Evolutionary conservation across 2,888 invertebrate genomes (phyloP).

Genomic region (Eucriotettix oculatus): DNA sequence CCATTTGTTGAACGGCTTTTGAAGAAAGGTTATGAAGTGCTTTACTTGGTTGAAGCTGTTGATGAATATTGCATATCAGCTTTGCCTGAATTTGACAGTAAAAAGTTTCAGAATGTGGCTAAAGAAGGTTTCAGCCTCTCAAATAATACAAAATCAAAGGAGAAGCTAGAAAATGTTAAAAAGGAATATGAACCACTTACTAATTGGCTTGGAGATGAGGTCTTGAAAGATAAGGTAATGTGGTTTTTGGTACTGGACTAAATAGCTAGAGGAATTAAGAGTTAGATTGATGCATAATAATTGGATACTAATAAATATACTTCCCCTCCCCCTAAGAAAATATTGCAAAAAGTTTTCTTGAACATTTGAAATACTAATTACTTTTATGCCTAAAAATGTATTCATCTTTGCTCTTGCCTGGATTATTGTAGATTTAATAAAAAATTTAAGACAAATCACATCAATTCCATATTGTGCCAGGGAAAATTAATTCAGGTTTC

Average conservation of each 20-base stretch:
- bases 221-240: conserved; percentile 52
- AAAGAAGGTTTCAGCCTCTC: conserved; percentile 89
- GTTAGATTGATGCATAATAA: no score
- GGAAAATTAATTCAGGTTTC: no score
- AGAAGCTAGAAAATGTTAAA: conserved; percentile 58
- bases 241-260: no score
- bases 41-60: conserved; percentile 89
- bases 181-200: conserved; percentile 74
- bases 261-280: no score
- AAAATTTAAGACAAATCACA: no score
- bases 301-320: background rate
- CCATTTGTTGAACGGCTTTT: conserved; percentile 92
- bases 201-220: conserved; percentile 66
- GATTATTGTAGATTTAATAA: no score
- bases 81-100: conserved; percentile 93
- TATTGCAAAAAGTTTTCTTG: no score
- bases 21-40: conserved; percentile 86
- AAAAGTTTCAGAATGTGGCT: conserved; percentile 98
- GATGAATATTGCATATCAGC: conserved; percentile 96
- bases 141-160: conserved; percentile 37
- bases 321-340: no score
- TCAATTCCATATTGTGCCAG: no score
- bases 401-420: no score
- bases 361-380: no score
- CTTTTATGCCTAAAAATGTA: no score